Evolutionary conservation across 2,888 invertebrate species (phyloP).

Genomic region (Metellina segmentata): DNA sequence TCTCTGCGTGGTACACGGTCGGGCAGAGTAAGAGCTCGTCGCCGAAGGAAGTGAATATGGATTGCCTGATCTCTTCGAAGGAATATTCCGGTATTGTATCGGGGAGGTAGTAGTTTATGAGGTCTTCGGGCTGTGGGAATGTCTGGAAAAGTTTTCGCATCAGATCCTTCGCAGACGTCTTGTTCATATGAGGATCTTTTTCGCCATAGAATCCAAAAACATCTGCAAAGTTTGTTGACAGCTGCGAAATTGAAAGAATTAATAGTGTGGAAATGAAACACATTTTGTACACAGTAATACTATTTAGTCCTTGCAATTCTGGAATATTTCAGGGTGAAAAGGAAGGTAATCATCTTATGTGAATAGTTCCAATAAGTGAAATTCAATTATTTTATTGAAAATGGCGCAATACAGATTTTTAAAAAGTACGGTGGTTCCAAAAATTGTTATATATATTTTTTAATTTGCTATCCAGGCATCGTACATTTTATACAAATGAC

Average conservation of each 20-base stretch:
- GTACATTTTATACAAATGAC: no score
- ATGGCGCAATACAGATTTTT: no score
- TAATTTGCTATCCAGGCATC: no score
- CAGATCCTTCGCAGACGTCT: not conserved
- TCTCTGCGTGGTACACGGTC: not conserved
- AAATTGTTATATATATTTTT: no score
- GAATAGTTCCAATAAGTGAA: no score
- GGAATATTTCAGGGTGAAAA: no score
- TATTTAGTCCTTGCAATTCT: no score
- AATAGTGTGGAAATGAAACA: not conserved
- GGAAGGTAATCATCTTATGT: no score
- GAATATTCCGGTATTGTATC: not conserved
- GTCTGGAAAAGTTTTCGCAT: not conserved
- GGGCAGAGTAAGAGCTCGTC: not conserved
- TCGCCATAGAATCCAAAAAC: not conserved
- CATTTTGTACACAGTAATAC: no score
- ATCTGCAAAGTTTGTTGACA: not conserved
- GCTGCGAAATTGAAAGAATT: not conserved
- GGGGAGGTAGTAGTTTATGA: conserved; percentile 1
- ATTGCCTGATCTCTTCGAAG: not conserved
- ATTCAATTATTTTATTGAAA: no score
- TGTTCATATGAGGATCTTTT: conserved; percentile 6
- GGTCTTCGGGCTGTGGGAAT: no score
- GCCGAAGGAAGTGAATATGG: not conserved
- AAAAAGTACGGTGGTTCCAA: no score